Evolutionary conservation across 2,888 invertebrate genomes (phyloP).

Genomic region (Gortyna flavago): DNA sequence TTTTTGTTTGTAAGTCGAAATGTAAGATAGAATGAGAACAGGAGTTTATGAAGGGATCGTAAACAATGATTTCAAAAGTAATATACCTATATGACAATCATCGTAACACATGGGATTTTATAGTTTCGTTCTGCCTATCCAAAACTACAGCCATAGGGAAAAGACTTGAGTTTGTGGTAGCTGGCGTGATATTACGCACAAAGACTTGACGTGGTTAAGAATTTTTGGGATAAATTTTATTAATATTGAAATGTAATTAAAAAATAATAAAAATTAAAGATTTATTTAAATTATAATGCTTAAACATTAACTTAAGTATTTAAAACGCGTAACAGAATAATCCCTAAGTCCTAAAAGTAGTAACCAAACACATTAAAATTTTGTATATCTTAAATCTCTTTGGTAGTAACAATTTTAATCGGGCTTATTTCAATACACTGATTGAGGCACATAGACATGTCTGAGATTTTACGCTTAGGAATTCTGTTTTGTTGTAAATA

Average conservation of each 20-base stretch:
- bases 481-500: background rate
- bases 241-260: background rate
- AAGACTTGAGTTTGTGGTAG: background rate
- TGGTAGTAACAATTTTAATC: background rate
- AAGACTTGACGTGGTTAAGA: background rate
- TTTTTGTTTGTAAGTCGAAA: background rate
- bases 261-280: background rate
- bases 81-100: too few relatives aligned
- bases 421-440: background rate
- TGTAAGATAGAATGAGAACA: background rate
- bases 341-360: background rate
- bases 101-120: background rate
- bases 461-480: background rate
- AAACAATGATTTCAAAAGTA: too few relatives aligned
- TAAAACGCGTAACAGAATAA: constrained; percentile 12
- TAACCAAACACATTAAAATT: too few relatives aligned
- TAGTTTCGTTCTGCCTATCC: background rate
- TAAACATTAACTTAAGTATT: background rate
- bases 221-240: background rate
- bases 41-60: background rate
- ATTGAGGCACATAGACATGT: too few relatives aligned
- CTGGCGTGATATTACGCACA: too few relatives aligned
- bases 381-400: too few relatives aligned
- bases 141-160: background rate
- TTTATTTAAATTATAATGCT: background rate